Conservation (phyloP, 2,113 vertebrate genomes). For the Pristiophorus japonicus region DNA sequence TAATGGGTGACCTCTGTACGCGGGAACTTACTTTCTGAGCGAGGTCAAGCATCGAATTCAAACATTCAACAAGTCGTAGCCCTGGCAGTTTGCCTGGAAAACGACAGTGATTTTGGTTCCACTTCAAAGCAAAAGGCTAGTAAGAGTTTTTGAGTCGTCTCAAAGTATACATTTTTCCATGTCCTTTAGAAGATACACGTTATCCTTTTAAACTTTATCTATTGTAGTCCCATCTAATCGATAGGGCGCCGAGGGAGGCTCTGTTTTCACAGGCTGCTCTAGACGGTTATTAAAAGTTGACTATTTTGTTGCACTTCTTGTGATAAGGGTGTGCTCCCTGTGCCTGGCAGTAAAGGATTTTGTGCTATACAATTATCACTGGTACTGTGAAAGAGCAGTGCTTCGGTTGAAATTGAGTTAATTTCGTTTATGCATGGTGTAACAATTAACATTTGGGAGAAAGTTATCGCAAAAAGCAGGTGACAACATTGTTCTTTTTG, state of each 20-base stretch:
- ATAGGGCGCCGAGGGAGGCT: background rate
- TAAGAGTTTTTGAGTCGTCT: background rate
- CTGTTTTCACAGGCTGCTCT: background rate
- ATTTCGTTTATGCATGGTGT: background rate
- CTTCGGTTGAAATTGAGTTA: background rate
- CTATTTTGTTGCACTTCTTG: slow-evolving; percentile 5
- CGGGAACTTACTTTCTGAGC: background rate
- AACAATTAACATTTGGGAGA: background rate
- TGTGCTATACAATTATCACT: background rate
- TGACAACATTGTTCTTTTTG: background rate
- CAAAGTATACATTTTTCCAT: background rate
- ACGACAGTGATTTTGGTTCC: background rate
- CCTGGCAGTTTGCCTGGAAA: background rate
- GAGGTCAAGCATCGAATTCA: background rate
- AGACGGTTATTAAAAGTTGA: slow-evolving; percentile 11
- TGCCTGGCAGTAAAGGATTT: background rate
- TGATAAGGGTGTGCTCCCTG: background rate
- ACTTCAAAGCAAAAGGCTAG: background rate
- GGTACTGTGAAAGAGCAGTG: background rate
- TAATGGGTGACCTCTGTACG: background rate
- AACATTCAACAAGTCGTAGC: too few relatives aligned
- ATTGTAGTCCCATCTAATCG: background rate
- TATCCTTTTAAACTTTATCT: background rate
- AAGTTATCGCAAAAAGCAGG: background rate
- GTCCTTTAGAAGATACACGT: background rate